These are phyloP conservation scores for Rhinogobius similis DNA, from an alignment of 2,113 vertebrate species.

Conservation along the genomic window DNA sequence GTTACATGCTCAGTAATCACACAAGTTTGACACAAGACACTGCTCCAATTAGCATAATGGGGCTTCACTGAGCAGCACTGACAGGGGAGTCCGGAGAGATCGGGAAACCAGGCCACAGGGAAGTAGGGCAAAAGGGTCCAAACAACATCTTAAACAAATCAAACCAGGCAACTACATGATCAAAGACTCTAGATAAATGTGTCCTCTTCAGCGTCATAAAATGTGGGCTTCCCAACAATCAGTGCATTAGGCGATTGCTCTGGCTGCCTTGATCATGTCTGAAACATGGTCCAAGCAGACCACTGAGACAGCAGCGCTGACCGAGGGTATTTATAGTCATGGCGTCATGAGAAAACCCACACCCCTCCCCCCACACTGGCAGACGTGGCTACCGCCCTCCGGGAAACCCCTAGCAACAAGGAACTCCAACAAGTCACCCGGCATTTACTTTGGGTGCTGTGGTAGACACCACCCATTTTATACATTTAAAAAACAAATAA, in stretches of 20 bases:
- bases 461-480: too few relatives aligned
- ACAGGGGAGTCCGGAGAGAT: conserved; percentile 15
- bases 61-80: conserved; percentile 15
- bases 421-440: conserved; percentile 60
- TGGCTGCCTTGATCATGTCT: conserved; percentile 39
- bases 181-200: background rate
- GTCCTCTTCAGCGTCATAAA: background rate
- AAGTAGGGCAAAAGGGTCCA: background rate
- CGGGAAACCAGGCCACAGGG: background rate
- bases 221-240: too few relatives aligned
- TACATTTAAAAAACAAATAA: too few relatives aligned
- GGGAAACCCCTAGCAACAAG: conserved; percentile 80
- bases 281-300: conserved; percentile 28
- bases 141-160: background rate
- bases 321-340: conserved; percentile 69
- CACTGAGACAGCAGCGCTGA: conserved; percentile 39
- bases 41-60: conserved; percentile 44
- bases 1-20: conserved; percentile 48
- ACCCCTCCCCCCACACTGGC: conserved; percentile 30
- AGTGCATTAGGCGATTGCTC: conserved; percentile 58
- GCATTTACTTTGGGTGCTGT: conserved; percentile 67
- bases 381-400: conserved; percentile 57
- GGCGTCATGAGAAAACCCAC: conserved; percentile 69
- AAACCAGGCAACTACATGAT: background rate
- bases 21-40: conserved; percentile 48